phyloP scores from a whole-genome alignment of 2,113 vertebrate species.

The Caretta caretta region DNA sequence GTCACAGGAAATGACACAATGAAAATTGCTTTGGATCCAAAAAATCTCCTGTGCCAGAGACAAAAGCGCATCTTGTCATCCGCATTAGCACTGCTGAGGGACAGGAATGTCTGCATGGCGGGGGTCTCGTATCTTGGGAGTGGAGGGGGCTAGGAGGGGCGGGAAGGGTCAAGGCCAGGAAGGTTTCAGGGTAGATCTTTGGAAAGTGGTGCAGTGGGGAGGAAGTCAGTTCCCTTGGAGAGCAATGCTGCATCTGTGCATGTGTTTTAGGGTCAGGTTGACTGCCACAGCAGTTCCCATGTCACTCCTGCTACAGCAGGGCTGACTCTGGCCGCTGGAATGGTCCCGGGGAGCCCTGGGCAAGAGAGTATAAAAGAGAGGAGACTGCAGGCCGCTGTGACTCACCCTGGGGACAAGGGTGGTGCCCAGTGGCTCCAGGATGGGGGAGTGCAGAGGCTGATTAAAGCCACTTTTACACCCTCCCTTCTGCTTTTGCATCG shows the following conservation, averaged over 20 bases:
- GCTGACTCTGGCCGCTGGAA: not conserved
- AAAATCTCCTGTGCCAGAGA: too few species aligned
- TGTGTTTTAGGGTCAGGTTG: not conserved
- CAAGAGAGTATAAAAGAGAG: not conserved
- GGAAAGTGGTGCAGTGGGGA: not conserved
- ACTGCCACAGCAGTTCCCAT: not conserved
- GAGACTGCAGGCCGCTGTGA: not conserved
- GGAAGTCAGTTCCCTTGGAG: not conserved
- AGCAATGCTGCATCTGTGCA: not conserved
- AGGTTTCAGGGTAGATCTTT: not conserved
- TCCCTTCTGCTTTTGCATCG: not conserved
- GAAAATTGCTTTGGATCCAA: constrained; percentile 32
- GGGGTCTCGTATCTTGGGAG: not conserved
- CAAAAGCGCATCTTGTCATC: not conserved
- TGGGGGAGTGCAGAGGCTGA: not conserved
- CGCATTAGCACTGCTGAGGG: not conserved
- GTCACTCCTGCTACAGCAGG: not conserved
- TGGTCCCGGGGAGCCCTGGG: not conserved
- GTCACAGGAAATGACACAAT: constrained; percentile 17
- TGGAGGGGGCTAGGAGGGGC: too few species aligned
- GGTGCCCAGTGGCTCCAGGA: too few species aligned
- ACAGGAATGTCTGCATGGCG: not conserved
- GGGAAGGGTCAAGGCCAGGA: not conserved
- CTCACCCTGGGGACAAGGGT: not conserved
- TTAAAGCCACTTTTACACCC: not conserved